Conservation (phyloP, 2,113 vertebrate genomes). For the Hippocampus comes region DNA sequence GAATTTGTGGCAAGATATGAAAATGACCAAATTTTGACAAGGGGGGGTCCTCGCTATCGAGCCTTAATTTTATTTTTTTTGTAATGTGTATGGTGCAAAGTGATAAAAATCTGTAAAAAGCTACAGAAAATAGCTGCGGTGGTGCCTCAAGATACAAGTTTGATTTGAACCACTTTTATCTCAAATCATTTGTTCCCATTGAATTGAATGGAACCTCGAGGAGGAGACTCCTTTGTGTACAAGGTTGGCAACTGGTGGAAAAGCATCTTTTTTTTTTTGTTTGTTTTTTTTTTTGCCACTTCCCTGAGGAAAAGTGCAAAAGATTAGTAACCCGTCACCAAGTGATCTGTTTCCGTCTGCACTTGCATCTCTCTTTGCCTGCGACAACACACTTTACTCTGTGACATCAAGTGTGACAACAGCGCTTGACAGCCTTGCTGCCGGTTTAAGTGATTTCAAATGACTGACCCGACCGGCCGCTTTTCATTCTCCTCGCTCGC, state of each 20-base stretch:
- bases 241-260: neutral
- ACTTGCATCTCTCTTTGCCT: slow-evolving; percentile 4
- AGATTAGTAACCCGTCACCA: neutral
- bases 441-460: slow-evolving; percentile 17
- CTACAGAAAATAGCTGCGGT: neutral
- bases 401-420: slow-evolving; percentile 13
- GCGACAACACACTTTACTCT: neutral
- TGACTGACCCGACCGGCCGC: slow-evolving; percentile 22
- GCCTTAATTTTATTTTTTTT: neutral
- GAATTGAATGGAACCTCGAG: neutral
- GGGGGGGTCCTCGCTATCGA: too few relatives aligned
- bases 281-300: neutral
- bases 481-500: slow-evolving; percentile 4
- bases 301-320: slow-evolving; percentile 12
- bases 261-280: neutral
- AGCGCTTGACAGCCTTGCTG: slow-evolving; percentile 9
- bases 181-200: too few relatives aligned
- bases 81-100: neutral
- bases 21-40: too few relatives aligned
- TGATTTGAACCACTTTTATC: neutral
- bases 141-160: neutral
- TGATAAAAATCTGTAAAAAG: neutral
- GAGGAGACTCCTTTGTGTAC: neutral
- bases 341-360: slow-evolving; percentile 6
- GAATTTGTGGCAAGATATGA: too few relatives aligned